These are phyloP conservation scores for Phalera bucephala DNA, from an alignment of 2,888 invertebrate species.

Conservation along the genomic window DNA sequence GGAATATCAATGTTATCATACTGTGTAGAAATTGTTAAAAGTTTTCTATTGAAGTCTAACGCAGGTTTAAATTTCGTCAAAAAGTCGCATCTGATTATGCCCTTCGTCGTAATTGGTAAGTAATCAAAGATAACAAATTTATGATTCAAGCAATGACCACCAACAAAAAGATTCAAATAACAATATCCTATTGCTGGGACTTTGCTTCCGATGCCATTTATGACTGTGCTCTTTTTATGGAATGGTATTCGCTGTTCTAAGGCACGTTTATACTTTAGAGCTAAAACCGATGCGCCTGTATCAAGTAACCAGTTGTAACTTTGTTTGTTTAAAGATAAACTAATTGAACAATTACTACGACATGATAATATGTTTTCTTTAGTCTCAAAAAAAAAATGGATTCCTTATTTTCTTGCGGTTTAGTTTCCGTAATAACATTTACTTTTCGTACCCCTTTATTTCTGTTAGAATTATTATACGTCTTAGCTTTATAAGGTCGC, in stretches of 20 bases:
- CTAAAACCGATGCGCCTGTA: slow-evolving; percentile 3
- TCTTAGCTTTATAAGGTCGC: too few species aligned
- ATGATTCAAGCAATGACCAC: slow-evolving; percentile 1
- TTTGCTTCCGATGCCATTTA: slow-evolving; percentile 7
- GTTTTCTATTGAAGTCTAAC: background rate
- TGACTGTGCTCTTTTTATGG: background rate
- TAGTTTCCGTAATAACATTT: too few species aligned
- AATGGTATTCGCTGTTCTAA: slow-evolving; percentile 1
- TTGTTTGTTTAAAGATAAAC: too few species aligned
- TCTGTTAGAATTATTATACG: too few species aligned
- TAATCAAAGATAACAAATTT: slow-evolving; percentile 5
- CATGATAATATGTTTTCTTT: slow-evolving; percentile 2
- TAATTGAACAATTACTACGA: too few species aligned
- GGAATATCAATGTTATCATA: too few species aligned
- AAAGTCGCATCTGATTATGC: slow-evolving; percentile 6
- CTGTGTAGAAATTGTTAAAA: background rate
- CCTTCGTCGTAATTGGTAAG: slow-evolving; percentile 4
- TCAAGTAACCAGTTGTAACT: slow-evolving; percentile 3
- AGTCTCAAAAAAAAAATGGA: slow-evolving; percentile 6
- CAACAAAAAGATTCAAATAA: background rate
- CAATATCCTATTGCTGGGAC: slow-evolving; percentile 1
- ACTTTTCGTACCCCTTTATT: too few species aligned
- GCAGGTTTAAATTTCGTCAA: background rate
- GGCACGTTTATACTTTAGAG: background rate
- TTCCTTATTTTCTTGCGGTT: too few species aligned